phyloP scores from a whole-genome alignment of 2,113 vertebrate genomes.

The Aepyceros melampus region DNA sequence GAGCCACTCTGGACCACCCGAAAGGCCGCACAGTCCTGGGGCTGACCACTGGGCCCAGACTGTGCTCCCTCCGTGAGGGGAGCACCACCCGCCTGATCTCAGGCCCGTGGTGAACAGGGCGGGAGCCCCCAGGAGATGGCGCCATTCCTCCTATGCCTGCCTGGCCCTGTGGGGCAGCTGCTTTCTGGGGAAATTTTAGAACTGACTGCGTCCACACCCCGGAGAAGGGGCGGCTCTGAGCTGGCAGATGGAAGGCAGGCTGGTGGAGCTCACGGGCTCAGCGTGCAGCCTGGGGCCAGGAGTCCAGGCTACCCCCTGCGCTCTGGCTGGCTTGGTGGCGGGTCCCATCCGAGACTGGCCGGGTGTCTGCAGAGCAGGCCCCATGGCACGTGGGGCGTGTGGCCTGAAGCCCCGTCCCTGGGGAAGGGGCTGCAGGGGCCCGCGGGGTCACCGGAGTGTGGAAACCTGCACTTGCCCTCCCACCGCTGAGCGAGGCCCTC shows the following conservation, averaged over 20 bases:
- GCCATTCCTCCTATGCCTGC: rapidly evolving
- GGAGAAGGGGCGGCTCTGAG: not conserved
- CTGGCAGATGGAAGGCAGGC: not conserved
- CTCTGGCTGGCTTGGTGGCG: rapidly evolving
- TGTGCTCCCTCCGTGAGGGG: not conserved
- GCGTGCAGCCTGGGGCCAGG: not conserved
- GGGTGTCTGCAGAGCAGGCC: no score
- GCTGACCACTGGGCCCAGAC: not conserved
- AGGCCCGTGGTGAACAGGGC: not conserved
- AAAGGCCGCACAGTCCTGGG: rapidly evolving
- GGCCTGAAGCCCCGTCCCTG: rapidly evolving
- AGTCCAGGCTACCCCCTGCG: rapidly evolving
- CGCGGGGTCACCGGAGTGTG: not conserved
- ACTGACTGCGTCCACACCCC: rapidly evolving
- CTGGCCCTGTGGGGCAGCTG: rapidly evolving
- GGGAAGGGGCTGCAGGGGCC: no score
- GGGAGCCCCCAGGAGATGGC: rapidly evolving
- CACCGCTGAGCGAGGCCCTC: not conserved
- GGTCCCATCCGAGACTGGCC: rapidly evolving
- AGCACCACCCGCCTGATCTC: rapidly evolving
- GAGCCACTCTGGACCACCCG: not conserved
- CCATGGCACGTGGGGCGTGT: rapidly evolving
- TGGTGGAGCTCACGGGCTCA: rapidly evolving
- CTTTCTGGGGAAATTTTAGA: not conserved
- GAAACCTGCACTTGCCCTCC: not conserved